phyloP scores from a whole-genome alignment of 2,797 vertebrate species.

The Lagorchestes hirsutus region DNA sequence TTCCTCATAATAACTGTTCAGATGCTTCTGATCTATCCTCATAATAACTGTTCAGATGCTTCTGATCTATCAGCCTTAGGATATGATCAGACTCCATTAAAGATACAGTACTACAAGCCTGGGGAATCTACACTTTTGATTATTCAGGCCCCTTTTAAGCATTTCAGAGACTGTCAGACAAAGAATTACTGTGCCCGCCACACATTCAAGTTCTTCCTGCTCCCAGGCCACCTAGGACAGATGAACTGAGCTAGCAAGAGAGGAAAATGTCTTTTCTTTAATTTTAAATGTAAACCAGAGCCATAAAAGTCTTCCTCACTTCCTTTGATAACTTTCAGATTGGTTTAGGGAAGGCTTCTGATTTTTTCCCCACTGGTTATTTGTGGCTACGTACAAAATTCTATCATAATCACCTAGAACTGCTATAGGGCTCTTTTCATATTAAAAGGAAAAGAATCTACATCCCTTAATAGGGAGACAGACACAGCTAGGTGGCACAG shows the following conservation, averaged over 20 bases:
- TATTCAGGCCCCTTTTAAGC: neutral
- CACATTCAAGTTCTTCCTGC: neutral
- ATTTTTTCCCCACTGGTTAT: neutral
- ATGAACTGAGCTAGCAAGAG: neutral
- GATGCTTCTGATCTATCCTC: slow-evolving; percentile 13
- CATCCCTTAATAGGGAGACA: neutral
- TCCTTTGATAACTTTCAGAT: neutral
- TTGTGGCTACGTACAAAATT: neutral
- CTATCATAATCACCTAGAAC: neutral
- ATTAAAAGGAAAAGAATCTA: neutral
- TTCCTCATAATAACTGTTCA: neutral
- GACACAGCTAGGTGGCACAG: neutral
- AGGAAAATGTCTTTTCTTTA: neutral
- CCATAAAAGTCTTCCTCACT: neutral
- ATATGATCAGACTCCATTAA: slow-evolving; percentile 8
- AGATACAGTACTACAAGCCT: neutral
- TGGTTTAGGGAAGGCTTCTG: neutral
- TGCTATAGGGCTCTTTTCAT: neutral
- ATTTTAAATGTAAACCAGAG: neutral
- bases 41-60: neutral
- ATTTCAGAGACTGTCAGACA: neutral
- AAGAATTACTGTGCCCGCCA: no score
- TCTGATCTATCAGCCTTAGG: slow-evolving; percentile 17
- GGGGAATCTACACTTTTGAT: neutral
- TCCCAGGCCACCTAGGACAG: neutral